Percentiles rank a stretch among this genome's conserved stretches.
These are phyloP conservation scores for Mus pahari DNA, from an alignment of 2,113 vertebrate species.

Conservation along the genomic window DNA sequence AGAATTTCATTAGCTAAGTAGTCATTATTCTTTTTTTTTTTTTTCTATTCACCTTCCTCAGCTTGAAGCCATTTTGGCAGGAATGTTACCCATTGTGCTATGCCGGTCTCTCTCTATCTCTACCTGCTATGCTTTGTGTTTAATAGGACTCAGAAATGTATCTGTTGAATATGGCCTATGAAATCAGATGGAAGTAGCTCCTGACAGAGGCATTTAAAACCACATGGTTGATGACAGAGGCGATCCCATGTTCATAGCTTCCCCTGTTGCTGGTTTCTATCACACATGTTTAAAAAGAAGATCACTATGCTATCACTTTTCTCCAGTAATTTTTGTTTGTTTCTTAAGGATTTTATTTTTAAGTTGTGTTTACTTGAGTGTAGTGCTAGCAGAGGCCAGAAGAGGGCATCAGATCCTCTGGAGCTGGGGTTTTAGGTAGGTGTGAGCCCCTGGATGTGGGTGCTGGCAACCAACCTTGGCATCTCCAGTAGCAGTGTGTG, in stretches of 20 bases:
- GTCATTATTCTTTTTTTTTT: neutral
- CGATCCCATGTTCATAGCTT: constrained; percentile 45
- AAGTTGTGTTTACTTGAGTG: neutral
- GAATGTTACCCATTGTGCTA: neutral
- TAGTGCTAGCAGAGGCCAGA: neutral
- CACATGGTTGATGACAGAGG: constrained; percentile 40
- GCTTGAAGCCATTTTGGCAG: neutral
- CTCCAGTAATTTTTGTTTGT: neutral
- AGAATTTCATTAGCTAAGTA: constrained; percentile 62
- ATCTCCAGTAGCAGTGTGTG: neutral
- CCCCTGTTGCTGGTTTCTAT: neutral
- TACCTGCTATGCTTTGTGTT: neutral
- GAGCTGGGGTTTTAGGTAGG: neutral
- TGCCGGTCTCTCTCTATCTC: neutral
- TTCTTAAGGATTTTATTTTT: neutral
- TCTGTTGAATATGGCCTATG: constrained; percentile 16
- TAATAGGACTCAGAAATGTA: neutral
- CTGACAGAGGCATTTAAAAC: constrained; percentile 42
- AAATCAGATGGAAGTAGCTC: constrained; percentile 15
- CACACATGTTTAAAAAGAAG: constrained; percentile 25
- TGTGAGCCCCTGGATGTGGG: neutral
- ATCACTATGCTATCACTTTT: neutral
- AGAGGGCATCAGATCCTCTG: too few species aligned
- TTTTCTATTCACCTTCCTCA: constrained; percentile 50
- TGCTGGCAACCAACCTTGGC: neutral